phyloP scores from a whole-genome alignment of 1,140 invertebrate genomes.

The Trachelipus rathkii region DNA sequence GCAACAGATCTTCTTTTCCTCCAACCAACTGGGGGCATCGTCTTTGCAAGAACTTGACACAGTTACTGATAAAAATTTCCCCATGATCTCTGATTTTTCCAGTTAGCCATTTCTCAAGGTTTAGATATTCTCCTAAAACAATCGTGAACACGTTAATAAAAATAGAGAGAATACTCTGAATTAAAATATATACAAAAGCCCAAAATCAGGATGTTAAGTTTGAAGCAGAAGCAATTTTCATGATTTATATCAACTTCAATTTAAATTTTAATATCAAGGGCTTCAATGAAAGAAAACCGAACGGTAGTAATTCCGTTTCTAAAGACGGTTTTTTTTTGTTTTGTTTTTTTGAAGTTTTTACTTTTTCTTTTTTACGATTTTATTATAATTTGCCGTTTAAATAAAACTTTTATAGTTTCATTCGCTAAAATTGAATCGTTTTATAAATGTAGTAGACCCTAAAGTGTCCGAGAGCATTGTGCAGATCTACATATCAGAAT shows the following conservation, averaged over 20 bases:
- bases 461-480: too few species aligned
- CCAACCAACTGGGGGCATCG: slow-evolving; percentile 80
- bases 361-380: too few species aligned
- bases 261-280: background rate
- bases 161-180: background rate
- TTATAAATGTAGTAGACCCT: too few species aligned
- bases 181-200: background rate
- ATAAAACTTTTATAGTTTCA: too few species aligned
- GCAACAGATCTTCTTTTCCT: slow-evolving; percentile 68
- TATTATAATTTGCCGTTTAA: too few species aligned
- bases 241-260: background rate
- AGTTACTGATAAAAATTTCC: slow-evolving; percentile 75
- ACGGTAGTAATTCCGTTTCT: too few species aligned
- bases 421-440: too few species aligned
- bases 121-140: slow-evolving; percentile 78
- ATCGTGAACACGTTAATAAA: background rate
- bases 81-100: slow-evolving; percentile 98
- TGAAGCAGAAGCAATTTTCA: too few species aligned
- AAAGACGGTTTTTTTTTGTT: too few species aligned
- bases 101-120: slow-evolving; percentile 95
- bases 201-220: background rate
- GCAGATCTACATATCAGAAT: too few species aligned
- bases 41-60: slow-evolving; percentile 72
- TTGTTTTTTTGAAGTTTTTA: too few species aligned
- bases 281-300: background rate